phyloP scores from a whole-genome alignment of 2,113 vertebrate species.

The Ramphastos sulfuratus region DNA sequence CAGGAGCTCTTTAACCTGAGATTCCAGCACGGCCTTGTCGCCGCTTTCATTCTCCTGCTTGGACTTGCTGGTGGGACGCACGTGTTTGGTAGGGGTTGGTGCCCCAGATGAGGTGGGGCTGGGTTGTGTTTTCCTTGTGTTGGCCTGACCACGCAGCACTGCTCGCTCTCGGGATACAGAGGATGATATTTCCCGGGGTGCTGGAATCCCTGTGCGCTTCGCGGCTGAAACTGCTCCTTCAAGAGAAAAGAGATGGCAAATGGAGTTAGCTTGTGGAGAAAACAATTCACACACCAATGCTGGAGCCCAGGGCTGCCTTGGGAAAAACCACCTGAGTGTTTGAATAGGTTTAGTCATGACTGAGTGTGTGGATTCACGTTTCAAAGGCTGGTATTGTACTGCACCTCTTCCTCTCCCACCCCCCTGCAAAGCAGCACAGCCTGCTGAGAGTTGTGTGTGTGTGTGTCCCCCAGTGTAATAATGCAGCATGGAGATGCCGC shows the following conservation, averaged over 20 bases:
- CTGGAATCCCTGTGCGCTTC: conserved; percentile 93
- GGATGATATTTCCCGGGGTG: conserved; percentile 84
- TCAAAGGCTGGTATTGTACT: conserved; percentile 17
- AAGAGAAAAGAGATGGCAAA: not conserved
- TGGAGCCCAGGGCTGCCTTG: not conserved
- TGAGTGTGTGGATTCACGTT: not conserved
- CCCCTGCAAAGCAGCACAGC: not conserved
- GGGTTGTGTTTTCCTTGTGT: conserved; percentile 83
- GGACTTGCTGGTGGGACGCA: conserved; percentile 79
- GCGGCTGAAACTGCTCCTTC: conserved; percentile 76
- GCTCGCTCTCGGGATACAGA: conserved; percentile 83
- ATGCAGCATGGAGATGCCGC: accelerated
- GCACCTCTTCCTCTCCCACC: not conserved
- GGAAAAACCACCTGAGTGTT: not conserved
- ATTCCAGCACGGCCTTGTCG: conserved; percentile 85
- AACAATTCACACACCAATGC: not conserved
- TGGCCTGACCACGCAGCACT: conserved; percentile 80
- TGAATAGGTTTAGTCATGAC: conserved; percentile 53
- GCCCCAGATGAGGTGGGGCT: conserved; percentile 88
- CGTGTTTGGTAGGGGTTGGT: conserved; percentile 84
- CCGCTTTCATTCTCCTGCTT: conserved; percentile 81
- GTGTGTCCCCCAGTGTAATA: not conserved
- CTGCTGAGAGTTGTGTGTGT: not conserved
- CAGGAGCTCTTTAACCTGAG: conserved; percentile 91
- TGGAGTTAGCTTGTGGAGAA: not conserved